Base-by-base conservation (phyloP, 2,113 vertebrate species). In the Oreochromis spilurus region DNA sequence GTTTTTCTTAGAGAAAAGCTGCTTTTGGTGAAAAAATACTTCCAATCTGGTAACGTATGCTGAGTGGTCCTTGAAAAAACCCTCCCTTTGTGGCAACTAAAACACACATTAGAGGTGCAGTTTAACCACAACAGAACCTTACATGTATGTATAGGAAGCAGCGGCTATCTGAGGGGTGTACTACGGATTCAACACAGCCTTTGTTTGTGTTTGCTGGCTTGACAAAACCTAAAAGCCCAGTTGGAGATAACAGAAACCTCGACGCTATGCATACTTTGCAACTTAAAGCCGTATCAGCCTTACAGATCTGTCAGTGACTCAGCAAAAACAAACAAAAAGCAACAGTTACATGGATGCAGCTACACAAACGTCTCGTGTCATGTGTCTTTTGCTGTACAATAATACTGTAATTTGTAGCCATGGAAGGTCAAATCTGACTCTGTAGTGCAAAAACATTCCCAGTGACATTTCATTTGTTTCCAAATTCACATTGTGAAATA, bases 41-140 rank as follows among this genome's bases (percentile, higher is more conserved):
- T 14, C 6, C n/a, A 16, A 14, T 43, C 38, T 24, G 36, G 7
- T 70, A 21, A 43, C 3, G 4, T 0, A 4, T 1, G 36, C 36
- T 9, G 62, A 40, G 0, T 14, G 19, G 2, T 67, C n/a, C 11
- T 40, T 1, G 0, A 16, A 40, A 70, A 8, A 4, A 1, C 11
- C 19, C 16, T 7, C 16, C 7, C n/a, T 70, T 9, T 21, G 36
- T 67, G 65, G 0, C n/a, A 70, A 9, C 36, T 70, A 43, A 70
- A 70, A 14, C n/a, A 70, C 29, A 60, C 36, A 5, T 67, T 40
- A 40, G n/a, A 24, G 21, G 36, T 70, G 36, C 1, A 1, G 3
- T 70, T 21, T 21, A 40, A 40, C 36, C 21, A 40, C 62, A 70
- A 70, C 36, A 70, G 36, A 40, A 67, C 2, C 11, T 1, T 13